Conservation (phyloP, 2,888 invertebrate species). For the Noctua janthina region DNA sequence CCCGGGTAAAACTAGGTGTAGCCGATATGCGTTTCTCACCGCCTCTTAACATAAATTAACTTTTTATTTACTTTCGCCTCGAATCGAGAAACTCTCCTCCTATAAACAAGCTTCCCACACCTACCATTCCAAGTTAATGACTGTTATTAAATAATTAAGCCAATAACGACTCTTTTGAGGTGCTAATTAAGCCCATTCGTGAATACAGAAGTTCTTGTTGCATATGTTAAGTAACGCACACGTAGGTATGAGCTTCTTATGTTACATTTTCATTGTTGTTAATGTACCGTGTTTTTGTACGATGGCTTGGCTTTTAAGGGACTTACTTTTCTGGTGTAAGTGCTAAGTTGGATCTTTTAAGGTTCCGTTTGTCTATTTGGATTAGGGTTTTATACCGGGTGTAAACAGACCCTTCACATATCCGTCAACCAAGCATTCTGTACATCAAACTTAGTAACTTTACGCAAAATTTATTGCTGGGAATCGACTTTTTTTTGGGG, state of each 20-base stretch:
- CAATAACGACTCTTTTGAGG: constrained; percentile 15
- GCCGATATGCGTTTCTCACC: no score
- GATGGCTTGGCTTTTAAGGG: no score
- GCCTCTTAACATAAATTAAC: no score
- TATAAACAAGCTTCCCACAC: not conserved
- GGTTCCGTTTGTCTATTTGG: not conserved
- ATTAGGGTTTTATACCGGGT: not conserved
- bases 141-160: constrained; percentile 12
- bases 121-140: not conserved
- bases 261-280: constrained; percentile 3
- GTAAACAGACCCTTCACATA: no score
- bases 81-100: not conserved
- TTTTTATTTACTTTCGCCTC: not conserved
- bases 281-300: not conserved
- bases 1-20: no score
- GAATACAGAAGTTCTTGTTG: constrained; percentile 13
- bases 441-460: no score
- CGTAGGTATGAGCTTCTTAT: not conserved
- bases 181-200: constrained; percentile 25
- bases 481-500: no score
- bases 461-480: no score
- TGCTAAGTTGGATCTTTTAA: not conserved
- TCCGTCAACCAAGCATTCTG: no score
- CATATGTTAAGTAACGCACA: not conserved
- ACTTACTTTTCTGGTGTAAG: not conserved